A percentile compares a stretch with the other conserved stretches of the same genome.
These are phyloP conservation scores for Coremacera marginata DNA, from an alignment of 2,888 invertebrate species.

Conservation along the genomic window DNA sequence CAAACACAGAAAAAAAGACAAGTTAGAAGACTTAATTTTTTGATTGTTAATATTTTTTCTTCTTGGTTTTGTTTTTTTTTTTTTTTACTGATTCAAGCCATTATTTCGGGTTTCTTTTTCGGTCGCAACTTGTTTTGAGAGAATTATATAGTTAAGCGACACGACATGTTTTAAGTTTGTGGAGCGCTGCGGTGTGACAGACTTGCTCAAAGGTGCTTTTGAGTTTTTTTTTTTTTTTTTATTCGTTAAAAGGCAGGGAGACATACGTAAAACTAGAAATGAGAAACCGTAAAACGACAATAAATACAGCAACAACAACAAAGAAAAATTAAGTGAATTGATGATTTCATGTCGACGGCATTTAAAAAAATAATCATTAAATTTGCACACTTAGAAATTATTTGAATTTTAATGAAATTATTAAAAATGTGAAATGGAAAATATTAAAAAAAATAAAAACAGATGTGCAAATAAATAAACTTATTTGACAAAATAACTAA, in stretches of 20 bases:
- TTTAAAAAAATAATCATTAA: slow-evolving; percentile 13
- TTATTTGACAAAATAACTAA: too few relatives aligned
- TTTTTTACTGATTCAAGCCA: not conserved
- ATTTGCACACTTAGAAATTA: slow-evolving; percentile 10
- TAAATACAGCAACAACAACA: slow-evolving; percentile 2
- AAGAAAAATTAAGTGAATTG: slow-evolving; percentile 3
- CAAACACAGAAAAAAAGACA: too few relatives aligned
- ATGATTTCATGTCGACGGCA: slow-evolving; percentile 33
- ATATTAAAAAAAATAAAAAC: not conserved
- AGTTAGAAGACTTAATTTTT: not conserved
- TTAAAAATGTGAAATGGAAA: not conserved
- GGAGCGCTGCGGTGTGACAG: not conserved
- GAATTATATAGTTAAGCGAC: slow-evolving; percentile 3
- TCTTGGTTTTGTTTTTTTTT: not conserved
- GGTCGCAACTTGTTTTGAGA: slow-evolving; percentile 15
- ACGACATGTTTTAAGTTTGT: slow-evolving; percentile 3
- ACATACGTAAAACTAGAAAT: not conserved
- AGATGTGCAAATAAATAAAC: not conserved
- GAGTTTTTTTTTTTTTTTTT: too few relatives aligned
- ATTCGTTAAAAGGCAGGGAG: not conserved
- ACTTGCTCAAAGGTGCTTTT: not conserved
- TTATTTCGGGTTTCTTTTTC: not conserved
- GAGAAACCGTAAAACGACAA: slow-evolving; percentile 4
- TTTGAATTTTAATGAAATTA: not conserved
- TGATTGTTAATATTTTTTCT: not conserved